Base-by-base conservation (phyloP, 2,888 invertebrate species). In the Trilocha varians region DNA sequence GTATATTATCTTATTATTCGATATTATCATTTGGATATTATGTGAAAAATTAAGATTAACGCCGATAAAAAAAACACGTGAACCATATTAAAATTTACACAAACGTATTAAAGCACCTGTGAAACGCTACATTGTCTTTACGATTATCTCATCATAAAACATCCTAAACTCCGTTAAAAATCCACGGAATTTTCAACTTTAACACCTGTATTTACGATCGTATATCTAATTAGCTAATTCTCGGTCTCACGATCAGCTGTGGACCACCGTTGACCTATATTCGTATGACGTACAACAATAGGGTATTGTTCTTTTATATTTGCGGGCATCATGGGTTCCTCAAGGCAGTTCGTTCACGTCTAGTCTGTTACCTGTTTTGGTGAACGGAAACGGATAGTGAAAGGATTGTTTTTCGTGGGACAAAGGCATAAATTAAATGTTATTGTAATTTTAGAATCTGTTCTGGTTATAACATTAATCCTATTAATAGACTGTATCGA, bases 241-340 rank as follows among this genome's bases (percentile, higher is more conserved):
- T 47, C 53, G 63, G 56, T 77, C 80, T 69, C 77, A 75, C 77
- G 75, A 74, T 68, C 85, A 84, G 82, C 83, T 83, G 84, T 71
- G 65, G 84, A 79, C 71, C 68, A 66, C 65, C 49, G 53, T 68
- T 78, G 84, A 84, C 84, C 84, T 73, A 85, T 85, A 85, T 85
- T 75, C 73, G 62, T 74, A 75, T 84, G 84, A 85, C 85, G 85
- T 82, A 73, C 75, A 77, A 84, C 85, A 84, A 84, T 84, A 80
- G 79, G 74, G 78, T 71, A 85, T 85, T 85, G 84, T 85, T 83
- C 80, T 78, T 78, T 79, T 79, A 80, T 76, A 78, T 83, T 83
- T 75, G 80, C 80, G 68, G 70, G 65, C 72, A 72, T 72, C 77
- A 78, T 79, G 79, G 74, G 77, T 73, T 67, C 78, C 74, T 73